Evolutionary conservation across 2,797 vertebrate species (phyloP).

Genomic region (Eremophila alpestris): DNA sequence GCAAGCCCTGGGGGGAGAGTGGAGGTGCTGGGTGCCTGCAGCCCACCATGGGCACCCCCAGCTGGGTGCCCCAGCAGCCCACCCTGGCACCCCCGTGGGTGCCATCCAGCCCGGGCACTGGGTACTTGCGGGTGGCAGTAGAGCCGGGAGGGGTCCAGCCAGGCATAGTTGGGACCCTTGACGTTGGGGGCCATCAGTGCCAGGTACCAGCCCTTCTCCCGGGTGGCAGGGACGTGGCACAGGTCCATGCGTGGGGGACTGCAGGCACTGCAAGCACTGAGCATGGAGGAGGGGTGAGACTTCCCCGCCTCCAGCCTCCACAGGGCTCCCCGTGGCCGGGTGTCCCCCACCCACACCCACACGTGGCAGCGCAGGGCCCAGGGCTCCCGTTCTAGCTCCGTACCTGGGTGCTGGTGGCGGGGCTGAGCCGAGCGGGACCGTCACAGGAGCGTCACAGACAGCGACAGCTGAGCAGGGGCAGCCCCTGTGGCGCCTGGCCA

Average conservation of each 20-base stretch:
- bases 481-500: not conserved
- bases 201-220: constrained; percentile 84
- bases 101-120: accelerated
- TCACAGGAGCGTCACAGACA: constrained; percentile 8
- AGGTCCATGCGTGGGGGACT: not conserved
- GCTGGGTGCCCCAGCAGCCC: not conserved
- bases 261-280: accelerated
- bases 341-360: not conserved
- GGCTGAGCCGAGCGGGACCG: not conserved
- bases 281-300: accelerated
- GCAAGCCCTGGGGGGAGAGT: constrained; percentile 76
- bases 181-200: constrained; percentile 86
- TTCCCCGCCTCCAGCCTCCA: accelerated
- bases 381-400: accelerated
- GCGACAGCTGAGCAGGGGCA: constrained; percentile 34
- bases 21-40: constrained; percentile 75
- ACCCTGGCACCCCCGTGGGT: accelerated
- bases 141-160: constrained; percentile 88
- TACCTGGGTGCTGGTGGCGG: not conserved
- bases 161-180: constrained; percentile 84
- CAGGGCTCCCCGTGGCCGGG: accelerated
- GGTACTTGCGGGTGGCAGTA: constrained; percentile 87
- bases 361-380: not conserved
- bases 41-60: not conserved
- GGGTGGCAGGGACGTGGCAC: constrained; percentile 27